A percentile compares a stretch with the other conserved stretches of the same genome.
Evolutionary conservation across 1,140 invertebrate genomes (phyloP).

Genomic region (Drosophila lacteicornis): DNA sequence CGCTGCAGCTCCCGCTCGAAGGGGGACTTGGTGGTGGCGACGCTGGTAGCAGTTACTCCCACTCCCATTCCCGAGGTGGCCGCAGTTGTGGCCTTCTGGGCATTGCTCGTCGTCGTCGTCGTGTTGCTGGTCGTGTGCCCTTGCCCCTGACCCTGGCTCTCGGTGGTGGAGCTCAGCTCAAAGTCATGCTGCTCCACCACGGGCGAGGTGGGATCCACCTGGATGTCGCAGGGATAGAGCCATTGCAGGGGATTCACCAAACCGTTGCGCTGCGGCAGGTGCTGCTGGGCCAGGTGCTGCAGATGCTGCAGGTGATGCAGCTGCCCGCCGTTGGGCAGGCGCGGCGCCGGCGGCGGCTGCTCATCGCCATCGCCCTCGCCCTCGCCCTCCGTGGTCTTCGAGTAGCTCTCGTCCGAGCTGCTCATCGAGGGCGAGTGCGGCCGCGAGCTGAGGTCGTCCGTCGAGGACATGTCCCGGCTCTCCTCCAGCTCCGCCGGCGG

Average conservation of each 20-base stretch:
- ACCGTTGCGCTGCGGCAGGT: slow-evolving; percentile 11
- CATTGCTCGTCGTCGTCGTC: slow-evolving; percentile 67
- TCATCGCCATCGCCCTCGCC: slow-evolving; percentile 80
- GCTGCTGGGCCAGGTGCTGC: slow-evolving; percentile 19
- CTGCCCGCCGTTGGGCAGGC: slow-evolving; percentile 59
- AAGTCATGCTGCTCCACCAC: slow-evolving; percentile 79
- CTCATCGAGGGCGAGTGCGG: slow-evolving; percentile 92
- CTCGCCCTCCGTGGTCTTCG: slow-evolving; percentile 88
- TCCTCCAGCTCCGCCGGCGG: slow-evolving; percentile 85
- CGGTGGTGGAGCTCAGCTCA: slow-evolving; percentile 83
- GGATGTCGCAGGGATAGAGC: slow-evolving; percentile 88
- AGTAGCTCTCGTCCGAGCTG: slow-evolving; percentile 93
- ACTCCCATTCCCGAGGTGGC: slow-evolving; percentile 42
- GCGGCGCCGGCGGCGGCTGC: slow-evolving; percentile 45
- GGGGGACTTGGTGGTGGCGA: slow-evolving; percentile 85
- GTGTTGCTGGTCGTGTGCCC: slow-evolving; percentile 69
- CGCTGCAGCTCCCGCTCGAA: slow-evolving; percentile 91
- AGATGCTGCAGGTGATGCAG: slow-evolving; percentile 54
- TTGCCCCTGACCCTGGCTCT: slow-evolving; percentile 84
- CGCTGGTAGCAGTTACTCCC: slow-evolving; percentile 3
- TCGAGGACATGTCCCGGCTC: slow-evolving; percentile 87
- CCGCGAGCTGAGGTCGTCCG: slow-evolving; percentile 91
- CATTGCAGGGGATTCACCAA: slow-evolving; percentile 85
- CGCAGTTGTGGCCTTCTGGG: slow-evolving; percentile 49
- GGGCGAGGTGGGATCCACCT: slow-evolving; percentile 85